Base-by-base conservation (phyloP, 2,888 invertebrate genomes). In the Gasteruption jaculator region DNA sequence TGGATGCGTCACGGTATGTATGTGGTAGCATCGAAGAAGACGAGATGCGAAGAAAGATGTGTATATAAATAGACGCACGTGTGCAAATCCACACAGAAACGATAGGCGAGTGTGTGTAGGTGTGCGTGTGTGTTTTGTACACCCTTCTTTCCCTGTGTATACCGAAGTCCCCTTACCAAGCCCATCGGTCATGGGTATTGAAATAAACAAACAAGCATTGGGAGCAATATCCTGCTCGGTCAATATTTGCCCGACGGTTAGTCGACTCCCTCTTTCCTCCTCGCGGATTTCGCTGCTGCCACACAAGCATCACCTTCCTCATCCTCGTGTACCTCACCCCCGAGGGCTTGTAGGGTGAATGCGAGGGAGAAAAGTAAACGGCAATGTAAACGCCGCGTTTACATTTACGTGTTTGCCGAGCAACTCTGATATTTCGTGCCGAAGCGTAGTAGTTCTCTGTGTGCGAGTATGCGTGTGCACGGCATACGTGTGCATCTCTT, bases 211-310 rank as follows among this genome's bases (percentile, higher is more conserved):
- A 68, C 67, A 69, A 59, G 64, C 67, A 68, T 67, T 59, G 65
- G 66, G 66, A 68, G 69, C 69, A 69, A 69, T 69, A 69, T 69
- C 68, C 67, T 59, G 58, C 67, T 68, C 60, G 62, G 68, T 68
- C 66, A 69, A 69, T 68, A 69, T 69, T 69, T 68, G 62, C 59
- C 54, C 57, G 67, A 65, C 61, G 65, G 68, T 69, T 69, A 68
- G 68, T 63, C 65, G 64, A 65, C 57, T 55, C 49, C 46, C 40
- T 40, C 48, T 43, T 56, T 45, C 45, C 33, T 24, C 29, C 21
- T 32, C 38, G 41, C 36, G 49, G 43, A 50, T 30, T 22, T 30
- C 37, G 26, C 35, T 26, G 5, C 18, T 8, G 31, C 38, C 14
- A 34, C 31, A 10, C 25, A 22, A 31, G 20, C 15, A 22, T 34